phyloP scores from a whole-genome alignment of 2,888 invertebrate genomes.

The Phorcus lineatus region DNA sequence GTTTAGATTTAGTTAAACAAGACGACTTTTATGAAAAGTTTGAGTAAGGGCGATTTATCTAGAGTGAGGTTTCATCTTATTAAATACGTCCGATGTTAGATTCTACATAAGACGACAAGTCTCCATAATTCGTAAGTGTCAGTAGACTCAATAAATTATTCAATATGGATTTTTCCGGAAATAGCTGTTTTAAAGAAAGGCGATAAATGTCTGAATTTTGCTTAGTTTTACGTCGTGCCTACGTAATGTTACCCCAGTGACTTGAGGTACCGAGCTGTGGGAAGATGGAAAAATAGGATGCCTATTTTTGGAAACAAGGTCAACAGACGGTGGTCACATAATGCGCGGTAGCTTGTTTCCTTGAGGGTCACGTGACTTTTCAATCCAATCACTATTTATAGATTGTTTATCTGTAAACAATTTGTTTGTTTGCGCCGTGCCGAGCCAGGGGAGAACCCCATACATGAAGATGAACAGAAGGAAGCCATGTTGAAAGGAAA shows the following conservation, averaged over 20 bases:
- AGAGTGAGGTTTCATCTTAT: too few species aligned
- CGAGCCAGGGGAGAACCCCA: conserved; percentile 66
- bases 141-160: conserved; percentile 17
- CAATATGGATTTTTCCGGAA: conserved; percentile 15
- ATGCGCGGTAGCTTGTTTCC: conserved; percentile 44
- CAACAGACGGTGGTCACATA: conserved; percentile 44
- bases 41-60: too few species aligned
- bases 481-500: conserved; percentile 66
- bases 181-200: background rate
- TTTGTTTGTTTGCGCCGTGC: conserved; percentile 71
- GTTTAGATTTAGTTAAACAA: too few species aligned
- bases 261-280: conserved; percentile 11
- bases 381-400: conserved; percentile 67
- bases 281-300: conserved; percentile 38
- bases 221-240: background rate
- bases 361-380: conserved; percentile 63
- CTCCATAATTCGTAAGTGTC: background rate
- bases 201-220: background rate
- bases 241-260: conserved; percentile 5
- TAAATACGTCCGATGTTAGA: too few species aligned
- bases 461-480: conserved; percentile 56
- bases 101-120: too few species aligned
- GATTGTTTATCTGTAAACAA: conserved; percentile 70
- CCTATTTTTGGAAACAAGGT: conserved; percentile 52
- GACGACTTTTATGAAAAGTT: too few species aligned